Conservation (phyloP, 1,140 invertebrate genomes). For the Callitettix versicolor region DNA sequence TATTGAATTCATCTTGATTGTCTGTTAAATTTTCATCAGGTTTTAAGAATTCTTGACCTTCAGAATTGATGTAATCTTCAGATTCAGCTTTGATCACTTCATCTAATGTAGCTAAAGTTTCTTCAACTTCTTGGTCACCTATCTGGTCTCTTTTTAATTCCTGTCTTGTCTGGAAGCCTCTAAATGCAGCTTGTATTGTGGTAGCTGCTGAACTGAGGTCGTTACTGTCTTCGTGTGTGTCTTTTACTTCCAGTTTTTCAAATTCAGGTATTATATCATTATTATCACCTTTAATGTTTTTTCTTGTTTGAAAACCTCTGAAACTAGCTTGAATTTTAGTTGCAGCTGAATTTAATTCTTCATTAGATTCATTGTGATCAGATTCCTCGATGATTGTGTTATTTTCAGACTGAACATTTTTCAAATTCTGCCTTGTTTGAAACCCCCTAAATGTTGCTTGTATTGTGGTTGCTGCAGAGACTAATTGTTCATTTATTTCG, state of each 20-base stretch:
- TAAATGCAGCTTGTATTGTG: conserved; percentile 21
- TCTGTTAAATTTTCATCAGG: neutral
- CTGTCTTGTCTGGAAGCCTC: conserved; percentile 19
- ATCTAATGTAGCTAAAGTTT: too few relatives aligned
- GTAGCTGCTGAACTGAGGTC: conserved; percentile 18
- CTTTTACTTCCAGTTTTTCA: neutral
- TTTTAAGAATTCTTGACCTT: conserved; percentile 7
- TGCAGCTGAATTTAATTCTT: conserved; percentile 32
- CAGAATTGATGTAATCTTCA: neutral
- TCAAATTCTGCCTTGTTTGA: conserved; percentile 17
- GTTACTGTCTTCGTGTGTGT: neutral
- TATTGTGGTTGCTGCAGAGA: conserved; percentile 26
- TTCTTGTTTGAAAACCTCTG: conserved; percentile 44
- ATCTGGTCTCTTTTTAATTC: neutral
- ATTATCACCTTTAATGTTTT: neutral
- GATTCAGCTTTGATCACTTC: neutral
- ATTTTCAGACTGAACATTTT: conserved; percentile 9
- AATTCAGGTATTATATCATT: neutral
- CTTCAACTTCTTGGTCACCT: neutral
- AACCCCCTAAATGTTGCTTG: conserved; percentile 23
- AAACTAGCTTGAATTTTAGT: conserved; percentile 51
- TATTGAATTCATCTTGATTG: conserved; percentile 6
- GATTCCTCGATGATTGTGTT: neutral
- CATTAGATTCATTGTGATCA: neutral
- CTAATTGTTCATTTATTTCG: conserved; percentile 10